A percentile compares a stretch with the other conserved stretches of the same genome.
Conservation (phyloP, 1,140 invertebrate genomes). For the Muscidifurax raptorellus region DNA sequence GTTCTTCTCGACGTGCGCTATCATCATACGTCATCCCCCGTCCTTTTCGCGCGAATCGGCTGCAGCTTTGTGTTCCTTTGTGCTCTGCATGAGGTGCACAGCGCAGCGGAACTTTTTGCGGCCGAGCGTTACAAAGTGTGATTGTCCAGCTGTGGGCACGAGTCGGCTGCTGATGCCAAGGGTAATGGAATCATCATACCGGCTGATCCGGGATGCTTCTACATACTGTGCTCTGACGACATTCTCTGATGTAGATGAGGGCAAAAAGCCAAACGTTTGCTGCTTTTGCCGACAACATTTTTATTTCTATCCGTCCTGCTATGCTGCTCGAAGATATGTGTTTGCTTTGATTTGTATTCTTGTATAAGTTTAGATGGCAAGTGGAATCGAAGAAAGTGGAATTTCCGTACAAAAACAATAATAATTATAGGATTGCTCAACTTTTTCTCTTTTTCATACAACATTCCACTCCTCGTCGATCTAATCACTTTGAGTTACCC, state of each 20-base stretch:
- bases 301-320: neutral
- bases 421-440: no score
- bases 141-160: conserved; percentile 28
- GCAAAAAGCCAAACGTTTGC: neutral
- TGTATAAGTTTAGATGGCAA: no score
- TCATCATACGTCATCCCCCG: conserved; percentile 62
- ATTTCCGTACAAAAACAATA: no score
- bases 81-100: neutral
- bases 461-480: no score
- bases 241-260: neutral
- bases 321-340: no score
- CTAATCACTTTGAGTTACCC: no score
- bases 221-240: neutral
- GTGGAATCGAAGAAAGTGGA: no score
- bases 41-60: conserved; percentile 41
- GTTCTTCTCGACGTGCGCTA: conserved; percentile 56
- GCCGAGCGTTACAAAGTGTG: neutral
- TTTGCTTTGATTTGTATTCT: neutral
- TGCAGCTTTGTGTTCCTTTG: conserved; percentile 31
- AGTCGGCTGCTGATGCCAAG: neutral
- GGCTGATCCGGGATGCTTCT: conserved; percentile 14
- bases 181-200: conserved; percentile 51
- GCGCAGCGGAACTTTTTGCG: neutral
- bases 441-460: no score
- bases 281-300: neutral